Percentiles rank a stretch among this genome's conserved stretches.
Evolutionary conservation across 2,113 vertebrate species (phyloP).

Genomic region (Picathartes gymnocephalus): DNA sequence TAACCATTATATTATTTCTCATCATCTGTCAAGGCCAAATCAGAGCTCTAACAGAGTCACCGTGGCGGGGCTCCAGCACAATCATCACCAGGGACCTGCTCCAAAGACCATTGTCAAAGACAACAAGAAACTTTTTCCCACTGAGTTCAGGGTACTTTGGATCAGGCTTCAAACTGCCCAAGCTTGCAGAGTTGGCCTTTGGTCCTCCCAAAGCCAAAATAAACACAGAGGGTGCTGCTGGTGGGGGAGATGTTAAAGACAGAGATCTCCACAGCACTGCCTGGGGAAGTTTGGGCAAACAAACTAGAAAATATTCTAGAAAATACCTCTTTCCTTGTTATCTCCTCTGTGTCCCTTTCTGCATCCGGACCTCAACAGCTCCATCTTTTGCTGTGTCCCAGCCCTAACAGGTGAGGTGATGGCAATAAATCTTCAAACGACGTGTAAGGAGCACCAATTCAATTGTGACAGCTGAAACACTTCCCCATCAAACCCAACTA

Average conservation of each 20-base stretch:
- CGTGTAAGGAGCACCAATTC: background rate
- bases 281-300: background rate
- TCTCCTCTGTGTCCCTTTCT: background rate
- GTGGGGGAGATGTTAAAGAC: background rate
- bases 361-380: background rate
- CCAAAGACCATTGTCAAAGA: slow-evolving; percentile 31
- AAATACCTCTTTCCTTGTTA: background rate
- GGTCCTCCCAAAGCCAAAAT: background rate
- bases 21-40: slow-evolving; percentile 25
- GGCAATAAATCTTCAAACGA: background rate
- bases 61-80: background rate
- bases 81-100: slow-evolving; percentile 34
- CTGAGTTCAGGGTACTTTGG: background rate
- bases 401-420: background rate
- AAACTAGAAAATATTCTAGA: background rate
- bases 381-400: background rate
- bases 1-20: slow-evolving; percentile 38
- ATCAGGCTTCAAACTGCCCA: background rate
- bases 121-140: slow-evolving; percentile 1
- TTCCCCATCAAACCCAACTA: background rate
- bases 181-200: background rate
- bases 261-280: background rate
- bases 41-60: background rate
- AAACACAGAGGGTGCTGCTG: background rate
- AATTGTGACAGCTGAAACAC: background rate